Conservation (phyloP, 1,140 invertebrate species). For the Mamestra configurata region DNA sequence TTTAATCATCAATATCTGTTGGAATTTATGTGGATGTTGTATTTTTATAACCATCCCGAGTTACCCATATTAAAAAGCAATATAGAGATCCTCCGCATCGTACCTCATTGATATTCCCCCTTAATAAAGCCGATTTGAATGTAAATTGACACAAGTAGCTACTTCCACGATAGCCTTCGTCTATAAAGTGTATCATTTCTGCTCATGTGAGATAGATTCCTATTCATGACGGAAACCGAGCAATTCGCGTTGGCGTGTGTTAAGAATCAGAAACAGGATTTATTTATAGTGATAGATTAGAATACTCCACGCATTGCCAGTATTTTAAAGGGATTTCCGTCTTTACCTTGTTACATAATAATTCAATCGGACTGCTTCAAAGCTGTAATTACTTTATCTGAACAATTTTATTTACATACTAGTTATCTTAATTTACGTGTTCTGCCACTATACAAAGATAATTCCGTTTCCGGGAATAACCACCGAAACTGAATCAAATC, state of each 20-base stretch:
- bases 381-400: slow-evolving; percentile 17
- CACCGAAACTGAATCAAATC: slow-evolving; percentile 52
- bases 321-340: background rate
- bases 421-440: slow-evolving; percentile 43
- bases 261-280: slow-evolving; percentile 35
- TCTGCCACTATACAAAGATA: slow-evolving; percentile 34
- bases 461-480: slow-evolving; percentile 49
- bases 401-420: background rate
- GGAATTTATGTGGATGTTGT: background rate
- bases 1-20: slow-evolving; percentile 8
- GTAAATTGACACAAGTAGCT: slow-evolving; percentile 62
- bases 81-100: slow-evolving; percentile 43
- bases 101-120: slow-evolving; percentile 58
- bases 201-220: slow-evolving; percentile 51
- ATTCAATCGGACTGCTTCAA: background rate
- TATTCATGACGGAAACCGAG: slow-evolving; percentile 43
- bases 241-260: slow-evolving; percentile 29
- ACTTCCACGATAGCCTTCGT: slow-evolving; percentile 52
- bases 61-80: slow-evolving; percentile 39
- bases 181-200: slow-evolving; percentile 59
- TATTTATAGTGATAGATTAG: slow-evolving; percentile 1
- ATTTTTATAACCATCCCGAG: slow-evolving; percentile 8
- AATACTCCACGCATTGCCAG: background rate
- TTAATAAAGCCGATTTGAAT: slow-evolving; percentile 62
- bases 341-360: background rate